Evolutionary conservation across 2,888 invertebrate species (phyloP).

Genomic region (Rhagonycha fulva): DNA sequence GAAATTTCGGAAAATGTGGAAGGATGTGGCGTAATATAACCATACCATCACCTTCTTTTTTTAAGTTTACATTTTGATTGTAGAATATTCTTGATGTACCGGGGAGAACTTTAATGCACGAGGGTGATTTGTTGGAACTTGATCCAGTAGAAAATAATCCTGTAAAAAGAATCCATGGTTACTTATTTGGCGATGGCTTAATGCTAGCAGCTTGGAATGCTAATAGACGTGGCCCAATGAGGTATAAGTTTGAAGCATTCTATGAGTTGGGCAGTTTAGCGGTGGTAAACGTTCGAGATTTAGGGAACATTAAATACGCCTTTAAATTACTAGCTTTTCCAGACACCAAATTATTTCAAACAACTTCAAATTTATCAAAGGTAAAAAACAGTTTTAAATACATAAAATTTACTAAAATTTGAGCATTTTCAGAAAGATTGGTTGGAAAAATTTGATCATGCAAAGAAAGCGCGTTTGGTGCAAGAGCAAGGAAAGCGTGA

Average conservation of each 20-base stretch:
- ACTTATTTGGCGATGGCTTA: constrained; percentile 89
- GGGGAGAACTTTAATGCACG: constrained; percentile 80
- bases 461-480: constrained; percentile 78
- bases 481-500: constrained; percentile 61
- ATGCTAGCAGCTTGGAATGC: constrained; percentile 85
- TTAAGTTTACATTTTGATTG: constrained; percentile 24
- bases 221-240: constrained; percentile 73
- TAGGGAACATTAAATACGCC: constrained; percentile 87
- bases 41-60: not conserved
- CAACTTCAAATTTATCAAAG: constrained; percentile 70
- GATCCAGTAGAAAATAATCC: constrained; percentile 86
- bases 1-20: constrained; percentile 84
- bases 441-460: constrained; percentile 90
- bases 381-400: constrained; percentile 35
- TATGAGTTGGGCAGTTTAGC: constrained; percentile 89
- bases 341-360: constrained; percentile 89
- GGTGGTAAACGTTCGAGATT: constrained; percentile 90
- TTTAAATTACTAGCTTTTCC: constrained; percentile 95
- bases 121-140: constrained; percentile 89
- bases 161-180: constrained; percentile 86
- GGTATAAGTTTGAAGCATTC: constrained; percentile 81
- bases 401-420: constrained; percentile 20
- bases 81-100: constrained; percentile 76
- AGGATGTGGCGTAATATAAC: constrained; percentile 70
- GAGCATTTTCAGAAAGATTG: constrained; percentile 75